Evolutionary conservation across 2,797 vertebrate species (phyloP).

Genomic region (Nannoperca obscura): DNA sequence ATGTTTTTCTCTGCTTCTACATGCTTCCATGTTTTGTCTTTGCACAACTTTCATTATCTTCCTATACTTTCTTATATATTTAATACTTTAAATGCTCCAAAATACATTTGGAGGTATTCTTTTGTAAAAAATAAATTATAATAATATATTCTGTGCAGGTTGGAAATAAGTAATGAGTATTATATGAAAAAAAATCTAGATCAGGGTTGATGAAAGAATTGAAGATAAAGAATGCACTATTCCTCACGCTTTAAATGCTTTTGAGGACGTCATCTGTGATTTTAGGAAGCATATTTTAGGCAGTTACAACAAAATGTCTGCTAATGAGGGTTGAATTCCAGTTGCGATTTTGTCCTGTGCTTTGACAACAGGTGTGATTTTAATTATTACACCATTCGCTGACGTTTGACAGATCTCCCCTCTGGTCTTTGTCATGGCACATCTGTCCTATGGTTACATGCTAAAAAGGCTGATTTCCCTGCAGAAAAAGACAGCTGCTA

Average conservation of each 20-base stretch:
- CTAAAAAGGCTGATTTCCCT: constrained; percentile 84
- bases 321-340: constrained; percentile 19
- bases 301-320: constrained; percentile 2
- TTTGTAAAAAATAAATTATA: not conserved
- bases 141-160: not conserved
- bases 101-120: not conserved
- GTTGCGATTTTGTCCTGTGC: constrained; percentile 33
- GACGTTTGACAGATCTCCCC: constrained; percentile 77
- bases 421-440: constrained; percentile 77
- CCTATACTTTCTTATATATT: not conserved
- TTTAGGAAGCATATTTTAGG: constrained; percentile 1
- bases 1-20: too few species aligned
- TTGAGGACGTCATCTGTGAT: not conserved
- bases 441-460: constrained; percentile 80
- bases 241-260: not conserved
- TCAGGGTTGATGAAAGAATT: not conserved
- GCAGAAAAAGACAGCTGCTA: constrained; percentile 78
- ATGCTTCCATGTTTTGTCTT: not conserved
- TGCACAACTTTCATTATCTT: not conserved
- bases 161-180: not conserved
- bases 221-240: not conserved
- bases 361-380: constrained; percentile 79
- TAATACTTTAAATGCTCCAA: not conserved
- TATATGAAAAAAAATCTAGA: not conserved
- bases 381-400: constrained; percentile 79